These are phyloP conservation scores for Drosophila rhopaloa DNA, from an alignment of 1,140 invertebrate genomes.

Conservation along the genomic window DNA sequence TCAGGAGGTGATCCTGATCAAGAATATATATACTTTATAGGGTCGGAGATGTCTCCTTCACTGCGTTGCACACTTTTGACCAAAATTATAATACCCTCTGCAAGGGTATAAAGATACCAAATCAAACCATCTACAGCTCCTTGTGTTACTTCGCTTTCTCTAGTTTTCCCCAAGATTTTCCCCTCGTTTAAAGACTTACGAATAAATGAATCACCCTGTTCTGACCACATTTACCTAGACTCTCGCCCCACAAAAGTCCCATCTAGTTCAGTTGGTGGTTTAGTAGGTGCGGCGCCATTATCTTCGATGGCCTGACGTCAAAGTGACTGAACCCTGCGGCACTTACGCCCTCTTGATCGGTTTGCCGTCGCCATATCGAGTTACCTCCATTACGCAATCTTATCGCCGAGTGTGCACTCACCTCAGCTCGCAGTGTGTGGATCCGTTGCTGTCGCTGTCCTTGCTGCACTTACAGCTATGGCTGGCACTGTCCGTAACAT, in stretches of 20 bases:
- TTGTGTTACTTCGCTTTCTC: slow-evolving; percentile 13
- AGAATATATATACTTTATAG: too few species aligned
- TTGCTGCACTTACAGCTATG: slow-evolving; percentile 14
- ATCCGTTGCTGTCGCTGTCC: slow-evolving; percentile 25
- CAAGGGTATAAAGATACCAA: too few species aligned
- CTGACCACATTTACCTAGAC: slow-evolving; percentile 28
- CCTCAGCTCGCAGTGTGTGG: slow-evolving; percentile 61
- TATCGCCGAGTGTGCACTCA: slow-evolving; percentile 46
- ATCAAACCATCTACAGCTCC: slow-evolving; percentile 7
- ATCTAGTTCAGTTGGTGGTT: slow-evolving; percentile 71
- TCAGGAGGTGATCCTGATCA: too few species aligned
- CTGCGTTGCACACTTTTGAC: too few species aligned
- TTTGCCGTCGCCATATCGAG: slow-evolving; percentile 14
- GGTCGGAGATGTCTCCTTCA: too few species aligned
- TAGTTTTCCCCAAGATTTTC: slow-evolving; percentile 4
- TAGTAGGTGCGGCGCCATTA: slow-evolving; percentile 41
- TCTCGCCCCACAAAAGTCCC: slow-evolving; percentile 19
- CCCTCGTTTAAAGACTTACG: not conserved
- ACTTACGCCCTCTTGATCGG: slow-evolving; percentile 18
- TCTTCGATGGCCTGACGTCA: slow-evolving; percentile 44
- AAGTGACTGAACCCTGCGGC: slow-evolving; percentile 38
- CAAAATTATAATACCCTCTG: too few species aligned
- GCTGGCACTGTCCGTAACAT: slow-evolving; percentile 42
- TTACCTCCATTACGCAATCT: slow-evolving; percentile 48
- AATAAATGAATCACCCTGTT: slow-evolving; percentile 16